phyloP scores from a whole-genome alignment of 2,888 invertebrate species.

The Sialis lutaria region DNA sequence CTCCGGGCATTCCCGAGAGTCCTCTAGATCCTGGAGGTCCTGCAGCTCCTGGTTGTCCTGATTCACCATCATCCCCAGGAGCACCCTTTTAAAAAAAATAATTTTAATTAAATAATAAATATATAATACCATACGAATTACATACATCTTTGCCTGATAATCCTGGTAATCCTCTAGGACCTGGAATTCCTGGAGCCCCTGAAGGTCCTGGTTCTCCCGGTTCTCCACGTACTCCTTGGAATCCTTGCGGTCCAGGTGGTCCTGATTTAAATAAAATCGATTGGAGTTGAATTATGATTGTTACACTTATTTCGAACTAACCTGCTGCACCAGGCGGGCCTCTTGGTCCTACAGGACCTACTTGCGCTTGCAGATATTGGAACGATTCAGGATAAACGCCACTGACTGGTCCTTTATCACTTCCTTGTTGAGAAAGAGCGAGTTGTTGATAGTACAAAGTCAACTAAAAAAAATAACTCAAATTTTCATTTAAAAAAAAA shows the following conservation, averaged over 20 bases:
- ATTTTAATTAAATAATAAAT: no score
- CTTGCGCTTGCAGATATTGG: constrained; percentile 62
- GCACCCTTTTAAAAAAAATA: constrained; percentile 34
- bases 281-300: no score
- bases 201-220: constrained; percentile 56
- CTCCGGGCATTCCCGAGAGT: constrained; percentile 51
- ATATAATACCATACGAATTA: constrained; percentile 4
- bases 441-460: constrained; percentile 60
- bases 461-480: constrained; percentile 25
- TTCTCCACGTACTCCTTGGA: constrained; percentile 67
- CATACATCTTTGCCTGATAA: constrained; percentile 59
- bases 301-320: no score
- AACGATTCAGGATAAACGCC: constrained; percentile 42
- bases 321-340: constrained; percentile 49
- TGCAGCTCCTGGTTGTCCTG: constrained; percentile 49
- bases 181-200: constrained; percentile 38
- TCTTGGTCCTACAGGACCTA: constrained; percentile 62
- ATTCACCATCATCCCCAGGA: constrained; percentile 65
- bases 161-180: constrained; percentile 49
- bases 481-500: constrained; percentile 19
- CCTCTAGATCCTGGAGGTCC: constrained; percentile 64
- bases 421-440: constrained; percentile 46
- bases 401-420: constrained; percentile 56
- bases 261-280: constrained; percentile 17
- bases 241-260: constrained; percentile 56